Conservation (phyloP, 2,888 invertebrate species). For the Drosophila engyochracea region DNA sequence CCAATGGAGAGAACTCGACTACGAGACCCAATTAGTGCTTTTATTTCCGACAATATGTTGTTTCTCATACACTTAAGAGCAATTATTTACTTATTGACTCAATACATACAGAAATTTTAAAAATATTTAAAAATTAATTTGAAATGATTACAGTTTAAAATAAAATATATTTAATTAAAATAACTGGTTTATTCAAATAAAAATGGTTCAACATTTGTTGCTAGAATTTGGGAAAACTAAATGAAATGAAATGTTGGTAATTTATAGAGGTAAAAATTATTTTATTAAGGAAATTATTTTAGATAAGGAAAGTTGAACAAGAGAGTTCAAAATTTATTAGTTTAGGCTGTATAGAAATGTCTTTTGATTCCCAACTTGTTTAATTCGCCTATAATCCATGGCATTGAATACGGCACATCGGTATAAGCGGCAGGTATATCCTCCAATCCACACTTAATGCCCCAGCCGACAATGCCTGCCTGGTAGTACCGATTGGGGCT, state of each 20-base stretch:
- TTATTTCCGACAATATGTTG: neutral
- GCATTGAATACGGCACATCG: constrained; percentile 86
- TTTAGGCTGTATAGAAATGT: constrained; percentile 1
- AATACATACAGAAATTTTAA: neutral
- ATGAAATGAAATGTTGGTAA: neutral
- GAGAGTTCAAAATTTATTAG: neutral
- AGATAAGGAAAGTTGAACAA: neutral
- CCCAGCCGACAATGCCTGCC: constrained; percentile 91
- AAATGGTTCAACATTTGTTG: neutral
- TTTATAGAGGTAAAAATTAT: too few species aligned
- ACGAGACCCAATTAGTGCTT: neutral
- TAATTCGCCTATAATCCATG: constrained; percentile 23
- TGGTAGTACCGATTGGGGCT: constrained; percentile 66
- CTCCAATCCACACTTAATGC: constrained; percentile 89
- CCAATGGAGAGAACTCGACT: neutral
- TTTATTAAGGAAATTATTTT: too few species aligned
- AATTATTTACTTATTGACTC: neutral
- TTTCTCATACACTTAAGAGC: neutral
- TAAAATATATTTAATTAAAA: neutral
- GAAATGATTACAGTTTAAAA: neutral
- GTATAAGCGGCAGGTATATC: constrained; percentile 90
- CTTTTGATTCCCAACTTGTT: neutral
- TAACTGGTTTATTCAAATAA: neutral
- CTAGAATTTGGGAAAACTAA: neutral
- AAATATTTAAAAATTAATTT: neutral